Percentiles rank a stretch among this genome's conserved stretches.
These are phyloP conservation scores for Gandaritis pyraliata DNA, from an alignment of 2,888 invertebrate genomes.

Conservation along the genomic window DNA sequence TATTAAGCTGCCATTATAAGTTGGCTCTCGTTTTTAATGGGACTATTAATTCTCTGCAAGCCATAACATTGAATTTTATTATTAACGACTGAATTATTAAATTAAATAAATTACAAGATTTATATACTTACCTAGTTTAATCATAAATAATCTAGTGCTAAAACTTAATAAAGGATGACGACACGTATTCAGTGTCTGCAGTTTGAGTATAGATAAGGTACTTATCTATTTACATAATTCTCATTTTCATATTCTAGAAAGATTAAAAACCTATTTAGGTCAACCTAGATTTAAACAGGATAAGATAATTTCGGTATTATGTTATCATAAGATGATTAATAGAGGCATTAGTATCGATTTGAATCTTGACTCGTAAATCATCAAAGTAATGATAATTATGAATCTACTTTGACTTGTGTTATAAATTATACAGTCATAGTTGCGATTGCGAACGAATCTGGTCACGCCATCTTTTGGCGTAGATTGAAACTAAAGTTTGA, in stretches of 20 bases:
- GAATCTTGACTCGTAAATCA: slow-evolving; percentile 63
- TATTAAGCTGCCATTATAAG: slow-evolving; percentile 4
- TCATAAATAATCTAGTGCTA: not conserved
- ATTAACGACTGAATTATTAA: not conserved
- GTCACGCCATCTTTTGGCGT: slow-evolving; percentile 68
- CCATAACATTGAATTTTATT: slow-evolving; percentile 7
- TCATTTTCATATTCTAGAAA: slow-evolving; percentile 1
- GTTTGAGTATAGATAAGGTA: not conserved
- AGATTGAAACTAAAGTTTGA: not conserved
- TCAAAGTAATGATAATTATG: slow-evolving; percentile 40
- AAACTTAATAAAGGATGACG: too few species aligned
- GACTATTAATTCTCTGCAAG: slow-evolving; percentile 1
- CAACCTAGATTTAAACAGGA: slow-evolving; percentile 29
- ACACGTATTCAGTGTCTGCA: too few species aligned
- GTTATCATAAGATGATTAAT: slow-evolving; percentile 54
- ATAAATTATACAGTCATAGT: not conserved
- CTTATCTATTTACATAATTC: not conserved
- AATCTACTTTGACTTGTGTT: slow-evolving; percentile 64
- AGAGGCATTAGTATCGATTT: slow-evolving; percentile 57
- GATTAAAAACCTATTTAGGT: slow-evolving; percentile 19
- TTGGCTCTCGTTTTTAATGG: slow-evolving; percentile 21
- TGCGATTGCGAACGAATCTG: slow-evolving; percentile 30
- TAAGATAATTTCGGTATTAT: slow-evolving; percentile 33
- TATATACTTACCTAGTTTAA: not conserved
- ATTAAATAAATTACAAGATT: not conserved